Conservation (phyloP, 2,113 vertebrate genomes). For the Ammospiza caudacuta region DNA sequence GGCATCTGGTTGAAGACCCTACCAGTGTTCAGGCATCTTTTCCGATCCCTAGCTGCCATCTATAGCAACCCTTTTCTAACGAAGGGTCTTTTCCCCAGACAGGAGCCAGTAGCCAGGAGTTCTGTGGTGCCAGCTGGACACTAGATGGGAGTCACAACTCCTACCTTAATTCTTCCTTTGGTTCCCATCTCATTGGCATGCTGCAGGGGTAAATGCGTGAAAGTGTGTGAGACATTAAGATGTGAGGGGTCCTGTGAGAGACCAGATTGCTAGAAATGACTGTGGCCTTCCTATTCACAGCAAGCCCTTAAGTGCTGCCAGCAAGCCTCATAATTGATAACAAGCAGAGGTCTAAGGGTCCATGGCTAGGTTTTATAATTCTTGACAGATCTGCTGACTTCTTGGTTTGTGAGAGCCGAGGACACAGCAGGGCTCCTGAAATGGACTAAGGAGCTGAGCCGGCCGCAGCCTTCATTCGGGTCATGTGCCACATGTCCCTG, state of each 20-base stretch:
- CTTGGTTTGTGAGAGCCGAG: not conserved
- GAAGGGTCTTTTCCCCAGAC: not conserved
- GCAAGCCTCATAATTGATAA: not conserved
- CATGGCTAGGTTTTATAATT: not conserved
- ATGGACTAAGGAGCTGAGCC: not conserved
- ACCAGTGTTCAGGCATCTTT: not conserved
- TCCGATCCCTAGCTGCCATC: not conserved
- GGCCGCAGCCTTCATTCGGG: fast-evolving
- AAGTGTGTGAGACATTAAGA: not conserved
- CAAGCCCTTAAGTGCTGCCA: not conserved
- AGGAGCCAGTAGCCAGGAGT: not conserved
- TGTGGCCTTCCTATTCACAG: not conserved
- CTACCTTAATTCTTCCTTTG: not conserved
- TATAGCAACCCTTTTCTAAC: not conserved
- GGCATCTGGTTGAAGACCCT: not conserved
- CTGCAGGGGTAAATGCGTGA: not conserved
- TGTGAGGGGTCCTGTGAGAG: not conserved
- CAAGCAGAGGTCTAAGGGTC: not conserved
- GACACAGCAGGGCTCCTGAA: not conserved
- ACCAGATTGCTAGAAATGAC: not conserved
- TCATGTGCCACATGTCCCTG: not conserved
- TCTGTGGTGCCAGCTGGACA: not conserved
- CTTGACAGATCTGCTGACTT: conserved; percentile 31
- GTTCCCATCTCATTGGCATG: not conserved
- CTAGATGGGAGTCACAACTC: not conserved